Evolutionary conservation across 2,888 invertebrate species (phyloP).

Genomic region (Plebejus argus): DNA sequence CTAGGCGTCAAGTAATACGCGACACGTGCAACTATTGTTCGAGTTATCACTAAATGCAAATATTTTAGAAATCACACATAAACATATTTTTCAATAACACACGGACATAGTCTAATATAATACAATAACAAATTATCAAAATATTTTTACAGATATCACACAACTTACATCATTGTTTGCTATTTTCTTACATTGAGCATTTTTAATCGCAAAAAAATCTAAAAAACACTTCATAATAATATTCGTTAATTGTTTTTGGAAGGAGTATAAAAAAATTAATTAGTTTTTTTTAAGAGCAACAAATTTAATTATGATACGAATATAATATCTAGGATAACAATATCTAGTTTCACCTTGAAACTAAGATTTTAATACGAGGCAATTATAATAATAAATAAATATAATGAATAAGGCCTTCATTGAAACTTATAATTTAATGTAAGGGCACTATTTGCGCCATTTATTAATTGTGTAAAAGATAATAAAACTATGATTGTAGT

Average conservation of each 20-base stretch:
- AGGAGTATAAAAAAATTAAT: not conserved
- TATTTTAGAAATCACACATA: not conserved
- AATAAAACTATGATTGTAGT: not conserved
- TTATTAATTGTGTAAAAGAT: not conserved
- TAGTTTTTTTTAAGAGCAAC: not conserved
- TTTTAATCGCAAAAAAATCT: not conserved
- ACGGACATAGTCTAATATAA: not conserved
- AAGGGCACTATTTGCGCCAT: not conserved
- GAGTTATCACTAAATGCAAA: slow-evolving; percentile 9
- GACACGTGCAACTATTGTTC: slow-evolving; percentile 26
- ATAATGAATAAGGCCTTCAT: not conserved
- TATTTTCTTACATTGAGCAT: not conserved
- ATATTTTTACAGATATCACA: not conserved
- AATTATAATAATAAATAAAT: not conserved
- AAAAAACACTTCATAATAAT: not conserved
- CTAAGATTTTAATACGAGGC: not conserved
- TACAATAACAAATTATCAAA: slow-evolving; percentile 2
- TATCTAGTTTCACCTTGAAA: not conserved
- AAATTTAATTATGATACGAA: not conserved
- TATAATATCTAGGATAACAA: not conserved
- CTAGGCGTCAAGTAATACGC: slow-evolving; percentile 18
- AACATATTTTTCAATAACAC: slow-evolving; percentile 23
- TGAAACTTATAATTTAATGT: not conserved
- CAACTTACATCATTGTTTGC: not conserved
- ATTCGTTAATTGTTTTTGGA: not conserved